Evolutionary conservation across 2,113 vertebrate genomes (phyloP).

Genomic region (Rhizomys pruinosus): DNA sequence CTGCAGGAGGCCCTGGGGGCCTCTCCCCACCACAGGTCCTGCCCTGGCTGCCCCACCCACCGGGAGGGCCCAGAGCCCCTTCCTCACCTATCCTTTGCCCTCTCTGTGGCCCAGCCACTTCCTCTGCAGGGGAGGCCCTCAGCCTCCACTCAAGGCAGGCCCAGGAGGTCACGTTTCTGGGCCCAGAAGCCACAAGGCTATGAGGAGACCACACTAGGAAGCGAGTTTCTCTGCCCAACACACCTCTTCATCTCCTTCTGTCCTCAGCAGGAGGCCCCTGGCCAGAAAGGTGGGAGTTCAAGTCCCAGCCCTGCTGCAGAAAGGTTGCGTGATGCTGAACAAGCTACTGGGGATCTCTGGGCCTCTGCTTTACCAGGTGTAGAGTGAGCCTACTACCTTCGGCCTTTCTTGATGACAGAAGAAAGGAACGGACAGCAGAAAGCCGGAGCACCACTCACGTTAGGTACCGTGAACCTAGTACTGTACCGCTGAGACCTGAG

Average conservation of each 20-base stretch:
- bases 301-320: background rate
- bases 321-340: background rate
- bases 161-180: background rate
- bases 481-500: too few relatives aligned
- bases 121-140: background rate
- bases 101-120: slow-evolving; percentile 34
- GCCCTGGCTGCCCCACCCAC: background rate
- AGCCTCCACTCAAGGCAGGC: background rate
- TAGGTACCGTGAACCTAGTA: too few relatives aligned
- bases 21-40: background rate
- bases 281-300: background rate
- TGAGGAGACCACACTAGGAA: background rate
- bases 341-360: background rate
- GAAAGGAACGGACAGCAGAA: background rate
- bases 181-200: background rate
- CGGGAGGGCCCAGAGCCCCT: background rate
- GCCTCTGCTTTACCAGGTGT: background rate
- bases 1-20: rapidly evolving
- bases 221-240: background rate
- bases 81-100: background rate
- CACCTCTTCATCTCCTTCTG: background rate
- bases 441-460: background rate
- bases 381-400: background rate
- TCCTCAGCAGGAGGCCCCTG: background rate
- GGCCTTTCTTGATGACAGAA: background rate